phyloP scores from a whole-genome alignment of 2,113 vertebrate genomes.

The Lampris megalopsis region DNA sequence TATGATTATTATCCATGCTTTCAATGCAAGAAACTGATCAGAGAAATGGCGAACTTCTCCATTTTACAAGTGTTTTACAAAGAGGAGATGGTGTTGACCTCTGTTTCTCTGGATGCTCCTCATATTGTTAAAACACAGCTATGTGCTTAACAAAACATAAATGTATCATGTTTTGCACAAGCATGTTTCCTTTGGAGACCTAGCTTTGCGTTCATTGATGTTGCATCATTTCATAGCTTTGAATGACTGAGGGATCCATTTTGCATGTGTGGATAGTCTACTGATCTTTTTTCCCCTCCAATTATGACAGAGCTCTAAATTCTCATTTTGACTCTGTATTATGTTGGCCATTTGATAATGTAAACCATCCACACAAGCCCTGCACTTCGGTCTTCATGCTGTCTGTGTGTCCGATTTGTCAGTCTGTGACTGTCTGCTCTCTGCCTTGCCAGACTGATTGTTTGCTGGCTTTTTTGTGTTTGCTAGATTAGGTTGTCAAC shows the following conservation, averaged over 20 bases:
- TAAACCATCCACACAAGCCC: conserved; percentile 66
- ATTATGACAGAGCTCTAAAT: not conserved
- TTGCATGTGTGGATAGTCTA: conserved; percentile 67
- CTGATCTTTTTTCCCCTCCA: not conserved
- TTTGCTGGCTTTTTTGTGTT: conserved; percentile 49
- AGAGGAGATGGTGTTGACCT: not conserved
- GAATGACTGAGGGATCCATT: conserved; percentile 11
- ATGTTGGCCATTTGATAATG: not conserved
- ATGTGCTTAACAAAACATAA: conserved; percentile 23
- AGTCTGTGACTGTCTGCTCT: conserved; percentile 32
- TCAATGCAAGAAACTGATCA: not conserved
- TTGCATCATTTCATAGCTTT: conserved; percentile 33
- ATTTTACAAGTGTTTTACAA: not conserved
- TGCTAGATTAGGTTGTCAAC: conserved; percentile 38
- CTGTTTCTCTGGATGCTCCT: conserved; percentile 66
- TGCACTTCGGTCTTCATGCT: conserved; percentile 44
- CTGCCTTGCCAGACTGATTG: conserved; percentile 41
- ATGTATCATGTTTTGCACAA: conserved; percentile 37
- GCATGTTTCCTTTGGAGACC: conserved; percentile 39
- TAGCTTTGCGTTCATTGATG: conserved; percentile 47
- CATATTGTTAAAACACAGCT: conserved; percentile 44
- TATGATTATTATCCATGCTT: not conserved
- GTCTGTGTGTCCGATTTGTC: conserved; percentile 54
- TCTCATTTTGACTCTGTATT: not conserved
- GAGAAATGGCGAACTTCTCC: not conserved